Percentiles rank a stretch among this genome's conserved stretches.
These are phyloP conservation scores for Sebastes cheni DNA, from an alignment of 2,797 vertebrate species.

Conservation along the genomic window DNA sequence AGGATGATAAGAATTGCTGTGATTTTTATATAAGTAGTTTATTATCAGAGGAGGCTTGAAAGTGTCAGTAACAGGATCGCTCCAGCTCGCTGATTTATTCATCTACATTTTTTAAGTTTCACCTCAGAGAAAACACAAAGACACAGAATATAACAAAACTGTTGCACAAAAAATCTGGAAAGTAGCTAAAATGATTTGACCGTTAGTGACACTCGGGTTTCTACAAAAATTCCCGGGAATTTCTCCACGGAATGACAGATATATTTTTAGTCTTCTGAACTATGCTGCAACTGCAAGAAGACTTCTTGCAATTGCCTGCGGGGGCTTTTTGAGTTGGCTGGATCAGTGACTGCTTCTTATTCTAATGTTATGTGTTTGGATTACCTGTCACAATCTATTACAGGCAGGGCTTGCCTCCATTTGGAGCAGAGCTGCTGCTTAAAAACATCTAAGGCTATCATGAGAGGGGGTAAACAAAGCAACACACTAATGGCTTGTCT, in stretches of 20 bases:
- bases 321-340: constrained; percentile 78
- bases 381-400: constrained; percentile 84
- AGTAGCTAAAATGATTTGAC: constrained; percentile 64
- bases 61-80: constrained; percentile 36
- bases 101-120: constrained; percentile 26
- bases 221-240: constrained; percentile 71
- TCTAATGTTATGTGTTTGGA: constrained; percentile 85
- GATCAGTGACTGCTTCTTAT: constrained; percentile 83
- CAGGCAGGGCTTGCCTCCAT: constrained; percentile 68
- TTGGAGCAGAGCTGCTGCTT: constrained; percentile 69
- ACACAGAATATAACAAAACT: constrained; percentile 38
- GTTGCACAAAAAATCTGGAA: constrained; percentile 48
- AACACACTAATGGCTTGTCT: constrained; percentile 76
- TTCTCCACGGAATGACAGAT: constrained; percentile 68
- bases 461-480: constrained; percentile 74
- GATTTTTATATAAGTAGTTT: constrained; percentile 39
- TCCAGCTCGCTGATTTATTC: constrained; percentile 52
- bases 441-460: constrained; percentile 78
- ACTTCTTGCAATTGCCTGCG: constrained; percentile 77
- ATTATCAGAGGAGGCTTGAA: constrained; percentile 45
- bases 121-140: constrained; percentile 33
- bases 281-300: constrained; percentile 75
- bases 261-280: constrained; percentile 78
- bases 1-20: constrained; percentile 23
- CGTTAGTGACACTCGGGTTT: constrained; percentile 59